phyloP scores from a whole-genome alignment of 2,113 vertebrate genomes.

The Chamaetylas fuelleborni region DNA sequence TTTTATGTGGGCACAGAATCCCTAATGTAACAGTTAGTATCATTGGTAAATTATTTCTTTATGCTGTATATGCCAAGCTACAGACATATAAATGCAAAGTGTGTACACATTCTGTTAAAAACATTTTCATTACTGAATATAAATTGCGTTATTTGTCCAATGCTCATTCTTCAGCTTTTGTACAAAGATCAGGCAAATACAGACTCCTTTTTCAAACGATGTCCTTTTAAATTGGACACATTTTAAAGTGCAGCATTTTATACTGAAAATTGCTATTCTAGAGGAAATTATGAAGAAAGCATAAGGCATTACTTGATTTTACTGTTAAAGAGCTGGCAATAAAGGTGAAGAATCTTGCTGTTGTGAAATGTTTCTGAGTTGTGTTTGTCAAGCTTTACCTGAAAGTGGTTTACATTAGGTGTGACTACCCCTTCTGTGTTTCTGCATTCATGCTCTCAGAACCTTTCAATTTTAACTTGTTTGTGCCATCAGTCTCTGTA shows the following conservation, averaged over 20 bases:
- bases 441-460: neutral
- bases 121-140: slow-evolving; percentile 56
- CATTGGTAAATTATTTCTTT: slow-evolving; percentile 45
- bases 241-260: slow-evolving; percentile 34
- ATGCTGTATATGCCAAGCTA: neutral
- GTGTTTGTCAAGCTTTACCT: neutral
- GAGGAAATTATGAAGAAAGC: slow-evolving; percentile 1
- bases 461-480: neutral
- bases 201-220: neutral
- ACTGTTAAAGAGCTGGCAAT: neutral
- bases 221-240: neutral
- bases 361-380: neutral
- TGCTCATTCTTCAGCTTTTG: slow-evolving; percentile 8
- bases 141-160: slow-evolving; percentile 42
- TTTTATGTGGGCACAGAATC: slow-evolving; percentile 48
- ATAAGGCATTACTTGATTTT: slow-evolving; percentile 20
- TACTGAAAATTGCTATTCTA: neutral
- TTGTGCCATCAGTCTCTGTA: neutral
- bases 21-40: slow-evolving; percentile 23
- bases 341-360: slow-evolving; percentile 19
- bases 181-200: slow-evolving; percentile 14
- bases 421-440: neutral
- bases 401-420: neutral
- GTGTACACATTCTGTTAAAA: slow-evolving; percentile 58
- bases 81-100: slow-evolving; percentile 51